Evolutionary conservation across 2,113 vertebrate species (phyloP).

Genomic region (Gulo gulo): DNA sequence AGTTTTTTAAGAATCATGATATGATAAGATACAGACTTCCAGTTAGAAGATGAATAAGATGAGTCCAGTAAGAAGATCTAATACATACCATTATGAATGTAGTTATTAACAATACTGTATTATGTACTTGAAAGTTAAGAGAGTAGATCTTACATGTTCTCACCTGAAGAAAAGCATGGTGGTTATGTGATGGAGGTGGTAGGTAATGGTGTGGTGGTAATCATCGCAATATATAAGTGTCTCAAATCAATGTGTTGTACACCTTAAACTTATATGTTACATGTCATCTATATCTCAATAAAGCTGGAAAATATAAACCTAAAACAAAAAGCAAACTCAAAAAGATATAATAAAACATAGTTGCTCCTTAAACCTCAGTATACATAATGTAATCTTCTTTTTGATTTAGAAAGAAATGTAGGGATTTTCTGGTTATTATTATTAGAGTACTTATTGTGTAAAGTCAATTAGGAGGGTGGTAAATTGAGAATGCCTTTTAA

Average conservation of each 20-base stretch:
- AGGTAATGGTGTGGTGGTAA: neutral
- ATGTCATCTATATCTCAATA: neutral
- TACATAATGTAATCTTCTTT: neutral
- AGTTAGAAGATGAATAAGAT: too few species aligned
- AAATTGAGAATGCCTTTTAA: neutral
- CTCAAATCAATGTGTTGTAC: neutral
- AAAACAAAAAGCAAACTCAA: neutral
- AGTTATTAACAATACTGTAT: too few species aligned
- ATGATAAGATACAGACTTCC: too few species aligned
- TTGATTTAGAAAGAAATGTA: conserved; percentile 41
- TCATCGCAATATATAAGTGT: neutral
- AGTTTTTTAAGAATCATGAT: conserved; percentile 13
- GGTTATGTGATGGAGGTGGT: neutral
- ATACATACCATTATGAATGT: too few species aligned
- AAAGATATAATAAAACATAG: neutral
- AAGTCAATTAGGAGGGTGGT: neutral
- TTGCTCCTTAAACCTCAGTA: neutral
- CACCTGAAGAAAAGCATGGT: neutral
- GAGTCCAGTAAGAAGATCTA: too few species aligned
- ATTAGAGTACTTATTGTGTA: neutral
- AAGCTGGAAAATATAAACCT: neutral
- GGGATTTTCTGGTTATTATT: neutral
- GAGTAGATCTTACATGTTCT: neutral
- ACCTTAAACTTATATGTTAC: neutral
- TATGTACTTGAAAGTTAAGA: too few species aligned